Base-by-base conservation (phyloP, 2,797 vertebrate species). In the Gallinago stenura region DNA sequence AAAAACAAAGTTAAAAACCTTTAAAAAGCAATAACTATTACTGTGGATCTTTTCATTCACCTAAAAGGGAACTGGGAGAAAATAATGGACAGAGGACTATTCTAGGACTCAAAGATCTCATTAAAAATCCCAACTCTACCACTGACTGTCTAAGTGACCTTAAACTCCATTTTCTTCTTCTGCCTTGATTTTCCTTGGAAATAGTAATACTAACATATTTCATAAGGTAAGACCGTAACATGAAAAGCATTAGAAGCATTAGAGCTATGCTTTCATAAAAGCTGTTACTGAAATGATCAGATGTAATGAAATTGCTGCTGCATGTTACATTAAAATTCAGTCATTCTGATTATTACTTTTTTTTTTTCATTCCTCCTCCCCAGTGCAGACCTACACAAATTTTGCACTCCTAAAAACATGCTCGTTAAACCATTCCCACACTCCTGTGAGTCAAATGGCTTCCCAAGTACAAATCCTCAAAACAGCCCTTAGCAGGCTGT, bases 341-440 rank as follows among this genome's bases (percentile, higher is more conserved):
- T 6, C 6, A 89, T 50, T 64, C 15, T 70, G 2, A 43, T 51
- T 83, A 76, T 87, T 69, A 37, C 2, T 5, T 26, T 64, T 46
- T 60, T 35, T 48, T 56, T 54, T 28, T 56, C 21, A 21, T 50
- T 62, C 37, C 6, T 68, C 21, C 46, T 56, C 33, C 19, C 17
- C 31, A 56, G 0, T 16, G 4, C 41, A 50, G 0, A 66, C 4
- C 18, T 54, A 78, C 10, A 39, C 2, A 19, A 46, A 22, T 72
- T 95, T 50, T 58, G 4, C 8, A 24, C 5, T 3, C 39, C 22
- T 53, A 37, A 80, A 91, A 54, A 10, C 30, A 26, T 45, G 19
- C 4, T 72, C 26, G 3, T 62, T 35, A 84, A 58, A 39, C 25
- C n/a, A 25, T 20, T 25, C 28, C 9, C 24, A n/a, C 28, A 7